Evolutionary conservation across 2,888 invertebrate species (phyloP).

Genomic region (Cantharis lateralis): DNA sequence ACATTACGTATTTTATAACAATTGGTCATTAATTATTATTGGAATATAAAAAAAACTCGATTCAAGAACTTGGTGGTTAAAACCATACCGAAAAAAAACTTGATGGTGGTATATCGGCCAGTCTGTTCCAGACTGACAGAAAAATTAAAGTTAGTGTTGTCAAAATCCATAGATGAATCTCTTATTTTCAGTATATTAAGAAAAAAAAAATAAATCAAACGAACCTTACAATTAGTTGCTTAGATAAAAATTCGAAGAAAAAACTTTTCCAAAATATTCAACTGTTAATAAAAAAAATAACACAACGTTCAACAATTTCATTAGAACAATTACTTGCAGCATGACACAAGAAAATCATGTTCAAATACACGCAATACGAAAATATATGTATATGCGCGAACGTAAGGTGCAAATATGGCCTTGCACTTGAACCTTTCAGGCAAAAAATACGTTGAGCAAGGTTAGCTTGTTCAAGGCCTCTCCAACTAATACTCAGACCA

Average conservation of each 20-base stretch:
- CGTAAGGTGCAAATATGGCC: slow-evolving; percentile 41
- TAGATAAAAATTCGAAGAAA: not conserved
- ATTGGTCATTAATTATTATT: too few species aligned
- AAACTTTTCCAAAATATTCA: not conserved
- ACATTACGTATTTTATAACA: too few species aligned
- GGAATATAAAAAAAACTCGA: too few species aligned
- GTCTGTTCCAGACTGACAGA: too few species aligned
- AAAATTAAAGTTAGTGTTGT: not conserved
- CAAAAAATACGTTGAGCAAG: slow-evolving; percentile 40
- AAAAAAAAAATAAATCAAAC: too few species aligned
- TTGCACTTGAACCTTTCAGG: slow-evolving; percentile 50
- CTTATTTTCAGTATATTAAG: too few species aligned
- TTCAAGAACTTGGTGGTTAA: too few species aligned
- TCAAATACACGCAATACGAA: not conserved
- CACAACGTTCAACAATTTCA: not conserved
- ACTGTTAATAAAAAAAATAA: not conserved
- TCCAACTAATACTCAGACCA: slow-evolving; percentile 29
- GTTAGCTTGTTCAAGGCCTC: slow-evolving; percentile 36
- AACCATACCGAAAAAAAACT: too few species aligned
- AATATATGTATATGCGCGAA: slow-evolving; percentile 2
- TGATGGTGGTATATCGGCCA: too few species aligned
- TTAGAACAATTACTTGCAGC: not conserved
- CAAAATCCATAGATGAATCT: not conserved
- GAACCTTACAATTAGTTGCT: not conserved
- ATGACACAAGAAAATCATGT: not conserved